These are phyloP conservation scores for Heteromyza rotundicornis DNA, from an alignment of 2,888 invertebrate genomes.

Conservation along the genomic window DNA sequence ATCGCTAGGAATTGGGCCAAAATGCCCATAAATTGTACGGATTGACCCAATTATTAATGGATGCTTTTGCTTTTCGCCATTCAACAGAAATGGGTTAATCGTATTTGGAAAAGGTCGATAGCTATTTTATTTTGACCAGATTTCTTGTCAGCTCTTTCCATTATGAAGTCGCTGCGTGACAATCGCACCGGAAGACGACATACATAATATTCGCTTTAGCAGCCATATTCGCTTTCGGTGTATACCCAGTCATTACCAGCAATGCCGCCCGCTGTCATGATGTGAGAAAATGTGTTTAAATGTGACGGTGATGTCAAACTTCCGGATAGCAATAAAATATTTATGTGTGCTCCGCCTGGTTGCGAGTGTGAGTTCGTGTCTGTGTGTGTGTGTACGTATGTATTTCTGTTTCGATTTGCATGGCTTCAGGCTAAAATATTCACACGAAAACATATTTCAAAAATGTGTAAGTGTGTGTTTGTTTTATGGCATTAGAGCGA, in stretches of 20 bases:
- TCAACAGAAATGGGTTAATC: background rate
- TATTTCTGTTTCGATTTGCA: constrained; percentile 3
- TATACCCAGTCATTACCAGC: background rate
- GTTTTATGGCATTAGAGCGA: constrained; percentile 8
- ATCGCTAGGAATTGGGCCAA: background rate
- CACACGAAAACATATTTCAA: constrained; percentile 15
- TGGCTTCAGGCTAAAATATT: constrained; percentile 28
- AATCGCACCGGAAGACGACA: background rate
- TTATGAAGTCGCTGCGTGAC: background rate
- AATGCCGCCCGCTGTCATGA: background rate
- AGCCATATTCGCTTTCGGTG: background rate
- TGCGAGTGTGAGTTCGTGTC: background rate
- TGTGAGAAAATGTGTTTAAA: constrained; percentile 23
- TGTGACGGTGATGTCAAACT: constrained; percentile 38
- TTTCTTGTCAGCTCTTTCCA: background rate
- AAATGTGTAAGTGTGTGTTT: background rate
- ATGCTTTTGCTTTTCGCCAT: background rate
- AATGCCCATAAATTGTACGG: background rate
- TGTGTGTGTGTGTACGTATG: constrained; percentile 7
- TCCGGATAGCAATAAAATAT: constrained; percentile 24
- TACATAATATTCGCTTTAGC: background rate
- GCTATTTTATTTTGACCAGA: background rate
- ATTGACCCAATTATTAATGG: background rate
- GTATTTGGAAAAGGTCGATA: background rate
- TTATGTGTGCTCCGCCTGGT: constrained; percentile 16